Conservation (phyloP, 2,888 invertebrate species). For the Tipula lateralis region DNA sequence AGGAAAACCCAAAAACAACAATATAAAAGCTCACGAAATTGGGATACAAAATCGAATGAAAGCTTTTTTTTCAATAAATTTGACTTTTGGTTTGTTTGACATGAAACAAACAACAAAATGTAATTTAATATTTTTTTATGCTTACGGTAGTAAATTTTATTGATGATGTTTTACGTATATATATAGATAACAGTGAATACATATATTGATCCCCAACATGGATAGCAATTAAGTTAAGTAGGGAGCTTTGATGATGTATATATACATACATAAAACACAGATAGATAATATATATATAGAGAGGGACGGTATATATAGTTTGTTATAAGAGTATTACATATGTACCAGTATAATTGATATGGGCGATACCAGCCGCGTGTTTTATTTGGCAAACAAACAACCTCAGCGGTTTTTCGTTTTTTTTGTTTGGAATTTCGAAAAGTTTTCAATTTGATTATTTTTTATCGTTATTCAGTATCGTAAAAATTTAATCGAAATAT, state of each 20-base stretch:
- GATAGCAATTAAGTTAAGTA: not conserved
- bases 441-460: not conserved
- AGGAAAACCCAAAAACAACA: not conserved
- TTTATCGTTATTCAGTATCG: not conserved
- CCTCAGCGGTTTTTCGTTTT: not conserved
- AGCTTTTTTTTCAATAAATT: not conserved
- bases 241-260: not conserved
- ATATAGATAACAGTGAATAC: not conserved
- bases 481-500: not conserved
- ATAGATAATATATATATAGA: too few species aligned
- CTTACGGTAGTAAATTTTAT: conserved; percentile 1
- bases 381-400: not conserved
- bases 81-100: not conserved
- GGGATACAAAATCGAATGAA: not conserved
- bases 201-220: not conserved
- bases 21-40: not conserved
- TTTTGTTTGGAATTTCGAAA: not conserved
- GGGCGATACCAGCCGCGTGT: not conserved
- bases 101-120: not conserved
- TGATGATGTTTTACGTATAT: not conserved
- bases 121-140: not conserved
- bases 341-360: not conserved
- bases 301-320: not conserved
- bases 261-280: too few species aligned
- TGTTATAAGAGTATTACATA: not conserved